Evolutionary conservation across 2,888 invertebrate genomes (phyloP).

Genomic region (Thalpophila matura): DNA sequence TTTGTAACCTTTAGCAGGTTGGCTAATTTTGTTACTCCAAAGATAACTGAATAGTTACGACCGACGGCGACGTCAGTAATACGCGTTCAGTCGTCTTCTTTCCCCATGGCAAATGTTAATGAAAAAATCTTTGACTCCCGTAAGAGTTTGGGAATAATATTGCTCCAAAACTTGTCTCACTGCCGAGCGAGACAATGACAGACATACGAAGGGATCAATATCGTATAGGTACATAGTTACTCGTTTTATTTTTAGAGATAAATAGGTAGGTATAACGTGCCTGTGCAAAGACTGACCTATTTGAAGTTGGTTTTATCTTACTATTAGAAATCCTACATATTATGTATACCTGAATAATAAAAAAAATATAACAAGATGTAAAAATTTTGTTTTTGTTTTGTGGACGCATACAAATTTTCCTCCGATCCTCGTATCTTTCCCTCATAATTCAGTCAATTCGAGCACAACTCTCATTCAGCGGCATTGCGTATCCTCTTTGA

Average conservation of each 20-base stretch:
- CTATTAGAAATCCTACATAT: no score
- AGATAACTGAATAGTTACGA: background rate
- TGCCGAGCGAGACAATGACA: conserved; percentile 40
- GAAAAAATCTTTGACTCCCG: conserved; percentile 11
- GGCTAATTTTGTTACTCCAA: conserved; percentile 21
- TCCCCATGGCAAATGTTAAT: conserved; percentile 9
- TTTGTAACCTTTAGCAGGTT: conserved; percentile 29
- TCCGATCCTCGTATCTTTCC: no score
- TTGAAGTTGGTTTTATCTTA: background rate
- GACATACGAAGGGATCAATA: conserved; percentile 42
- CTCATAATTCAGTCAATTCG: no score
- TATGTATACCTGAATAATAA: no score
- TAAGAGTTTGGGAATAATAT: conserved; percentile 26
- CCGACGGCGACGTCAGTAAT: conserved; percentile 4
- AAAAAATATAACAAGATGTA: no score
- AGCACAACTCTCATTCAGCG: no score
- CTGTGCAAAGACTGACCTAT: background rate
- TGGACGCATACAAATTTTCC: no score
- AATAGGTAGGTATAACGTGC: background rate
- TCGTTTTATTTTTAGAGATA: conserved; percentile 21
- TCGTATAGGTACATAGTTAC: conserved; percentile 14
- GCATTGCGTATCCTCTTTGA: no score
- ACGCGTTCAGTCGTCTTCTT: background rate
- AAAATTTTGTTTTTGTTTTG: no score
- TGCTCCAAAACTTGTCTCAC: conserved; percentile 14